Percentiles rank a stretch among this genome's conserved stretches.
Conservation (phyloP, 2,888 invertebrate species). For the Callyntrura sp. region DNA sequence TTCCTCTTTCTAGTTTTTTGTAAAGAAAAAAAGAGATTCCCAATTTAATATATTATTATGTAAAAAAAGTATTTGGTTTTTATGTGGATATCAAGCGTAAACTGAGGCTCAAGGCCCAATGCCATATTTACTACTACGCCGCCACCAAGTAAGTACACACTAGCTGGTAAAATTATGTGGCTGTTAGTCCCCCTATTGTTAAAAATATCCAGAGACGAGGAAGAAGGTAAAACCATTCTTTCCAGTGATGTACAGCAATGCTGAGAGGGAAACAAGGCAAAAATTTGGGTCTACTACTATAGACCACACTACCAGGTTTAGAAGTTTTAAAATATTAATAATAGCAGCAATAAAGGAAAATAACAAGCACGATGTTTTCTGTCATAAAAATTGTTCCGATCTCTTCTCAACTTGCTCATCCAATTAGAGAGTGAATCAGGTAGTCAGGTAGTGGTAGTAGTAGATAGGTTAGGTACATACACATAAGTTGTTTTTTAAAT, state of each 20-base stretch:
- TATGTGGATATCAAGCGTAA: no score
- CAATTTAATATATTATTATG: no score
- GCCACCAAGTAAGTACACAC: no score
- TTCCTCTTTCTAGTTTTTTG: no score
- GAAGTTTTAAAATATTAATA: neutral
- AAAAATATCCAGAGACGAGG: neutral
- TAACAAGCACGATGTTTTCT: slow-evolving; percentile 41
- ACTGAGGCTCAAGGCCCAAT: no score
- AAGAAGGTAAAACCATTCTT: slow-evolving; percentile 15
- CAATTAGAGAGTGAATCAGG: slow-evolving; percentile 5
- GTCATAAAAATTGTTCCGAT: slow-evolving; percentile 40
- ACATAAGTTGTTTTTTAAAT: neutral
- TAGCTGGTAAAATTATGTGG: slow-evolving; percentile 21
- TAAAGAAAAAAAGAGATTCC: no score
- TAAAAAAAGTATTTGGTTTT: no score
- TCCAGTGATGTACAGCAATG: neutral
- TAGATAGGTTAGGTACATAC: no score
- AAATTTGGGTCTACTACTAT: neutral
- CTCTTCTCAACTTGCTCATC: slow-evolving; percentile 34
- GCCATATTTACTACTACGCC: neutral
- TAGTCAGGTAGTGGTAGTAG: no score
- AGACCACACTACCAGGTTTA: neutral
- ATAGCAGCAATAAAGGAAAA: slow-evolving; percentile 4
- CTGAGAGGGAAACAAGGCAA: neutral
- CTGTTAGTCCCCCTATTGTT: slow-evolving; percentile 1